phyloP scores from a whole-genome alignment of 2,113 vertebrate genomes.

The Malurus elegans region DNA sequence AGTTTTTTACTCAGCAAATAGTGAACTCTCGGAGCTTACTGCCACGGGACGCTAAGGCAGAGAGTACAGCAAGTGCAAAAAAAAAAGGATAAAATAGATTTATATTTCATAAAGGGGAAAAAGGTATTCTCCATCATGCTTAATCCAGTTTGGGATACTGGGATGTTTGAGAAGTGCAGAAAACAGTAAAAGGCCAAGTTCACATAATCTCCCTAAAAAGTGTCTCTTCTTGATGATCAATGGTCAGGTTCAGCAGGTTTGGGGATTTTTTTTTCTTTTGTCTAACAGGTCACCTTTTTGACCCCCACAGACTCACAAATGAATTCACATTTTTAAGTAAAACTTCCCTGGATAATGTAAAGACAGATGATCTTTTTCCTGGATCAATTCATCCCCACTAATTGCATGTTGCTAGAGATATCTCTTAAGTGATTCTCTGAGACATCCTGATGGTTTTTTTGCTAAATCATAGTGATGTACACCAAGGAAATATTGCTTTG shows the following conservation, averaged over 20 bases:
- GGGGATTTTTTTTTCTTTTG: background rate
- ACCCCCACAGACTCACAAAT: background rate
- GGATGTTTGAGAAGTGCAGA: background rate
- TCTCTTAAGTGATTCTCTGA: background rate
- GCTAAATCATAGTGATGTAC: background rate
- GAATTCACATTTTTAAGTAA: background rate
- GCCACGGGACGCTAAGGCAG: background rate
- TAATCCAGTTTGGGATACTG: background rate
- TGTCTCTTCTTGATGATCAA: background rate
- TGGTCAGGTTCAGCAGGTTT: background rate
- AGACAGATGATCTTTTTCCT: background rate
- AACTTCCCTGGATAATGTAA: background rate
- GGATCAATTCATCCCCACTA: background rate
- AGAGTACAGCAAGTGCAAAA: background rate
- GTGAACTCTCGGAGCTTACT: background rate
- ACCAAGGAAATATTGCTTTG: background rate
- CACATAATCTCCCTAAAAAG: background rate
- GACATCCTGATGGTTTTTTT: background rate
- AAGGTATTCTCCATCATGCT: background rate
- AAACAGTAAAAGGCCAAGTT: background rate
- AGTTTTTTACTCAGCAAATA: background rate
- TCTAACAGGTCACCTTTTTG: background rate
- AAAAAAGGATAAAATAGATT: background rate
- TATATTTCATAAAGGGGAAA: background rate
- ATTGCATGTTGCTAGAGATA: background rate